Base-by-base conservation (phyloP, 2,113 vertebrate species). In the Todiramphus saurophagus region DNA sequence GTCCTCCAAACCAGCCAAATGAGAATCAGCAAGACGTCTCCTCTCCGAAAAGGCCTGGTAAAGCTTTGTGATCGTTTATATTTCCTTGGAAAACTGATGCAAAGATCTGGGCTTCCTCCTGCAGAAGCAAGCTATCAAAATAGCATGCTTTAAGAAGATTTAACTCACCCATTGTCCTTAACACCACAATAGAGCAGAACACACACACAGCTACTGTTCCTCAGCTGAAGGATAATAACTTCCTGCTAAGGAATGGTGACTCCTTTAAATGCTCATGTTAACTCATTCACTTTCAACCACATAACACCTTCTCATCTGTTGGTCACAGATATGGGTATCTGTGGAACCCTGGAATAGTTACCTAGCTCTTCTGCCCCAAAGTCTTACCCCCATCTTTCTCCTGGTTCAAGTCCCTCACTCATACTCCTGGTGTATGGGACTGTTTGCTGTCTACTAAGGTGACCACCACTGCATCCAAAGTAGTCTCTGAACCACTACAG, bases 221-320 rank as follows among this genome's bases (percentile, higher is more conserved):
- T 91, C 48, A 75, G 84, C 48, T 89, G 94, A 64, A 75, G 95
- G 94, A 96, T 78, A 94, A 95, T 89, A 91, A 91, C 94, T 94
- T 97, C 93, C 94, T 94, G 77, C 87, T 89, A 43, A 89, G 69
- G 64, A 30, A 60, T 91, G 89, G 89, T 58, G 70, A 64, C 51
- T 95, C 39, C 51, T 96, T 51, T 70, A 60, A 69, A 82, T 53
- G 21, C 43, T 16, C 43, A 43, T 2, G 1, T 97, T 96, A 96
- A 97, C 96, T 95, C 95, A 35, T 94, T 96, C 89, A 63, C 46
- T 96, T 89, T 94, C 93, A 87, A 18, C 9, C 64, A 62, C 6
- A 3, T 28, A 53, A 28, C 51, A 53, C 51, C 51, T 16, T 28
- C 27, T 53, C 14, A 27, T 15, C 51, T 53, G 51, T 9, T 53